Evolutionary conservation across 2,797 vertebrate species (phyloP).

Genomic region (Alca torda): DNA sequence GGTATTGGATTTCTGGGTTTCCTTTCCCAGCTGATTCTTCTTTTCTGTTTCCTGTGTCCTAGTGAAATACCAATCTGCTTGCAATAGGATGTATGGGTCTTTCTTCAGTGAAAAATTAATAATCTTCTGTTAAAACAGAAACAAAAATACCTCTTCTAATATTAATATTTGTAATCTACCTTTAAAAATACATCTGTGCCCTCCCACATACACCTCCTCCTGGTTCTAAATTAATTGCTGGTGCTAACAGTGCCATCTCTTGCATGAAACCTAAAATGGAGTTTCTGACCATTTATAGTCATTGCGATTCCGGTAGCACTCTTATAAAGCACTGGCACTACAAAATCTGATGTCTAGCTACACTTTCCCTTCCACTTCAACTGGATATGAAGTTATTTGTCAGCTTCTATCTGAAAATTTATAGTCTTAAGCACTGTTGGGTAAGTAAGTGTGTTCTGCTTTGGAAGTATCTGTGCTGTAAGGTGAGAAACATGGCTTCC

Average conservation of each 20-base stretch:
- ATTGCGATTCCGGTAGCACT: neutral
- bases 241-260: constrained; percentile 57
- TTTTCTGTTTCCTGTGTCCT: neutral
- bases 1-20: neutral
- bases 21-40: neutral
- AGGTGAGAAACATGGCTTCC: neutral
- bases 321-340: neutral
- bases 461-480: neutral
- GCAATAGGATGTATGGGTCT: neutral
- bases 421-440: neutral
- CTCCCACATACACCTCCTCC: constrained; percentile 30
- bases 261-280: constrained; percentile 50
- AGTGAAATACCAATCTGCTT: constrained; percentile 19
- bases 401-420: neutral
- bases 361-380: neutral
- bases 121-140: constrained; percentile 45
- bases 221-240: constrained; percentile 42
- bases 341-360: neutral
- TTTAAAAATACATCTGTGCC: constrained; percentile 20
- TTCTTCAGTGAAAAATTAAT: constrained; percentile 7
- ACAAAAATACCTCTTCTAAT: constrained; percentile 53
- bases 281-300: constrained; percentile 12
- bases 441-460: neutral
- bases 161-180: constrained; percentile 46
- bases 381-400: neutral